Evolutionary conservation across 2,888 invertebrate genomes (phyloP).

Genomic region (Gonocerus acuteangulatus): DNA sequence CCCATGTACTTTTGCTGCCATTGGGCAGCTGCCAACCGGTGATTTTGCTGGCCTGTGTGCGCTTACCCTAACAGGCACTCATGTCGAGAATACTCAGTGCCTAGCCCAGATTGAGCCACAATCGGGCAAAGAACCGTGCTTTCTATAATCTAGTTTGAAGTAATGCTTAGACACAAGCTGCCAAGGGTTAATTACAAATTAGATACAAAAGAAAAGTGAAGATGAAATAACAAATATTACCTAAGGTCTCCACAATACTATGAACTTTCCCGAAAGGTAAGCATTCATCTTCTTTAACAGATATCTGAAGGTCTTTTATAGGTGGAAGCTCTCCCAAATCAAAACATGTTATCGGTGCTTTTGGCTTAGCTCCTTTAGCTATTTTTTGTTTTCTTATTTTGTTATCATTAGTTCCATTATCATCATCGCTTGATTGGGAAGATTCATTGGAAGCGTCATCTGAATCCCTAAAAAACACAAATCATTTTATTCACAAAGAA

Average conservation of each 20-base stretch:
- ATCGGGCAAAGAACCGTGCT: too few species aligned
- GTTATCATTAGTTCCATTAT: not conserved
- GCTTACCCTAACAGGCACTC: too few species aligned
- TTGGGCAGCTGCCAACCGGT: too few species aligned
- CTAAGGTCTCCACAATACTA: constrained; percentile 63
- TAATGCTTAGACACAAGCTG: too few species aligned
- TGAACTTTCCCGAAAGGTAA: constrained; percentile 63
- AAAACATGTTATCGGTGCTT: not conserved
- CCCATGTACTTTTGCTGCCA: too few species aligned
- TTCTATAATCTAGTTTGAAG: too few species aligned
- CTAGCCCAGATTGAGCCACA: too few species aligned
- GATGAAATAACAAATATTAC: too few species aligned
- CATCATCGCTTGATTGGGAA: constrained; percentile 7
- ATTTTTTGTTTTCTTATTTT: not conserved
- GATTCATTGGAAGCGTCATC: constrained; percentile 6
- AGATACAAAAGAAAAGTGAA: too few species aligned
- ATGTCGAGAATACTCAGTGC: too few species aligned
- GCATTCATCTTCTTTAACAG: constrained; percentile 66
- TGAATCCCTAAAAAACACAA: constrained; percentile 8
- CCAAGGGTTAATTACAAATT: too few species aligned
- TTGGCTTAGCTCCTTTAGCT: not conserved
- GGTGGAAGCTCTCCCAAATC: constrained; percentile 65
- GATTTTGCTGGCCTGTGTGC: too few species aligned
- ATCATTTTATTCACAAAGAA: not conserved
- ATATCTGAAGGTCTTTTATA: constrained; percentile 70